Evolutionary conservation across 30 jellyfish, hydroid and myxozoan species (phyloP).

Genomic region (Morbakka virulenta): DNA sequence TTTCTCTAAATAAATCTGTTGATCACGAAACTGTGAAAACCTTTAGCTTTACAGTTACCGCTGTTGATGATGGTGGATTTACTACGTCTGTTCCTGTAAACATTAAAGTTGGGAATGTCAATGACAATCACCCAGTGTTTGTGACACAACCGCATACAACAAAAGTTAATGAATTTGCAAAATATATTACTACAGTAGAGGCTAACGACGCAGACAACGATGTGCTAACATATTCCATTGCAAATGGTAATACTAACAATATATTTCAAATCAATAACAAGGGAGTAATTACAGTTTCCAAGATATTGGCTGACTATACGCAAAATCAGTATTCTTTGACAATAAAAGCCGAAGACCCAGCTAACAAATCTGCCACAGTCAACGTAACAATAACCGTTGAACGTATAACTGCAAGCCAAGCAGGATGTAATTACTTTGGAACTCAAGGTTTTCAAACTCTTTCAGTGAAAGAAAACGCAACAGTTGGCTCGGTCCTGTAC

Average conservation of each 20-base stretch:
- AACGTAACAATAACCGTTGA: conserved; percentile 20
- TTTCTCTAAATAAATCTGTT: conserved; percentile 33
- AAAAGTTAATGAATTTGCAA: conserved; percentile 64
- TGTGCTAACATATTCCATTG: conserved; percentile 39
- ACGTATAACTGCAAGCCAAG: conserved; percentile 44
- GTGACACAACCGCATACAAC: not conserved
- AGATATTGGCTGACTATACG: conserved; percentile 27
- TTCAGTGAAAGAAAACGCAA: conserved; percentile 30
- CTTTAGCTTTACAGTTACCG: conserved; percentile 76
- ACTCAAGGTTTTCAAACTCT: not conserved
- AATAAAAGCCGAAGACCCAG: conserved; percentile 28
- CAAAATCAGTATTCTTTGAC: conserved; percentile 24
- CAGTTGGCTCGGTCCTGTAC: conserved; percentile 44
- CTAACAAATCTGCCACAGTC: conserved; percentile 35
- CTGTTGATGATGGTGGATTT: conserved; percentile 66
- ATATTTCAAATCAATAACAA: conserved; percentile 48
- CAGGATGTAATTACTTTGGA: conserved; percentile 57
- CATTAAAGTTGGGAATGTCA: conserved; percentile 51
- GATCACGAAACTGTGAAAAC: conserved; percentile 49
- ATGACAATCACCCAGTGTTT: conserved; percentile 65
- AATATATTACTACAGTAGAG: conserved; percentile 34
- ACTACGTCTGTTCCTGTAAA: conserved; percentile 31
- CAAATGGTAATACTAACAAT: conserved; percentile 58
- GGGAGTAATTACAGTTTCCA: conserved; percentile 56
- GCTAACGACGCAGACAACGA: conserved; percentile 70